These are phyloP conservation scores for Eurystomus glaucurus DNA, from an alignment of 2,797 vertebrate species.

Conservation along the genomic window DNA sequence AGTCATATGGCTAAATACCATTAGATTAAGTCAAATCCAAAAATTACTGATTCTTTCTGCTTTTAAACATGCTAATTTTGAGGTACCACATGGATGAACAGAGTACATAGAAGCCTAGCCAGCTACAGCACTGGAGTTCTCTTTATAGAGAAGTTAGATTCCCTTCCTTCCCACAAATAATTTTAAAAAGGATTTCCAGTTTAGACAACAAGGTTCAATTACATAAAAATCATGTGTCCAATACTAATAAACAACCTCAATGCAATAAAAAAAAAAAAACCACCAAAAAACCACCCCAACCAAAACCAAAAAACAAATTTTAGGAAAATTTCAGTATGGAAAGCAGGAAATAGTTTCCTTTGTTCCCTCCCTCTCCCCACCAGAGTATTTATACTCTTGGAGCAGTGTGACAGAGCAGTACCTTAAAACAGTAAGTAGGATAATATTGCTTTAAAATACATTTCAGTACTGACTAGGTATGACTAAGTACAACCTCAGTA, in stretches of 20 bases:
- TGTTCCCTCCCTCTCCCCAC: background rate
- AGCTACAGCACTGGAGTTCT: background rate
- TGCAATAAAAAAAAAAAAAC: too few relatives aligned
- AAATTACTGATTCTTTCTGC: background rate
- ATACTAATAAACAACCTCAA: background rate
- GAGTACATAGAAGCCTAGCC: fast-evolving
- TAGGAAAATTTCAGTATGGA: background rate
- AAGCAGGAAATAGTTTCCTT: background rate
- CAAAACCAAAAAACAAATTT: background rate
- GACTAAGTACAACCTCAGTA: background rate
- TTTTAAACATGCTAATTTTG: background rate
- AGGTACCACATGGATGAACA: background rate
- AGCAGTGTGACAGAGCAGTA: background rate
- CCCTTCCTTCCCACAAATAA: background rate
- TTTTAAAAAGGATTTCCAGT: background rate
- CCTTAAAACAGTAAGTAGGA: background rate
- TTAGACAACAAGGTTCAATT: background rate
- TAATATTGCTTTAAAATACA: background rate
- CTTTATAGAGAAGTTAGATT: background rate
- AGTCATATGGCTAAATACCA: background rate
- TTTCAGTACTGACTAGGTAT: background rate
- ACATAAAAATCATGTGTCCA: background rate
- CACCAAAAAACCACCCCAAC: background rate
- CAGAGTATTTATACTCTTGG: background rate
- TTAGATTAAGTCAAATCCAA: background rate